Percentiles rank a stretch among this genome's conserved stretches.
These are phyloP conservation scores for Drosophila diplacantha DNA, from an alignment of 2,888 invertebrate species.

Conservation along the genomic window DNA sequence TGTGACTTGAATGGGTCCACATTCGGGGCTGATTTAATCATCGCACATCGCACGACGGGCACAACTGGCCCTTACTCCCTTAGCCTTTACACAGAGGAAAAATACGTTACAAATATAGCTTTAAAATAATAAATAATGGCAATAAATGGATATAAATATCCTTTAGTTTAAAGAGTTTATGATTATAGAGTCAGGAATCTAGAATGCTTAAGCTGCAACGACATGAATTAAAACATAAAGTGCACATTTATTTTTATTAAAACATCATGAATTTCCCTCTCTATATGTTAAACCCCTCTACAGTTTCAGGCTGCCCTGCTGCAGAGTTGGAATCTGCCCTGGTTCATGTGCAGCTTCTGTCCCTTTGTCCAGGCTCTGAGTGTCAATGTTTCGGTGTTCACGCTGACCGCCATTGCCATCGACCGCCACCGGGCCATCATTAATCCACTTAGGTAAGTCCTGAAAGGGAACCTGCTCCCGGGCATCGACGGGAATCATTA, in stretches of 20 bases:
- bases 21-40: constrained; percentile 28
- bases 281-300: background rate
- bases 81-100: background rate
- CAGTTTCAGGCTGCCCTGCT: constrained; percentile 93
- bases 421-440: constrained; percentile 90
- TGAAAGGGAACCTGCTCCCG: no score
- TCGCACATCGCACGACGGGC: constrained; percentile 6
- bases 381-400: constrained; percentile 93
- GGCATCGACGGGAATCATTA: constrained; percentile 14
- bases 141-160: no score
- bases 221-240: background rate
- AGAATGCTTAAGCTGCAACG: background rate
- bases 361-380: constrained; percentile 92
- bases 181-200: no score
- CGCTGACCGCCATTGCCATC: constrained; percentile 90
- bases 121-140: no score
- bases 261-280: background rate
- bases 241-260: background rate
- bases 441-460: constrained; percentile 83
- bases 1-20: constrained; percentile 20
- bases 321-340: constrained; percentile 90
- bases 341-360: constrained; percentile 92
- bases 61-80: background rate
- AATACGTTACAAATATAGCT: background rate
- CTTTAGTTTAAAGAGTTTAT: no score